These are phyloP conservation scores for Setophaga coronata DNA, from an alignment of 2,113 vertebrate species.

Conservation along the genomic window DNA sequence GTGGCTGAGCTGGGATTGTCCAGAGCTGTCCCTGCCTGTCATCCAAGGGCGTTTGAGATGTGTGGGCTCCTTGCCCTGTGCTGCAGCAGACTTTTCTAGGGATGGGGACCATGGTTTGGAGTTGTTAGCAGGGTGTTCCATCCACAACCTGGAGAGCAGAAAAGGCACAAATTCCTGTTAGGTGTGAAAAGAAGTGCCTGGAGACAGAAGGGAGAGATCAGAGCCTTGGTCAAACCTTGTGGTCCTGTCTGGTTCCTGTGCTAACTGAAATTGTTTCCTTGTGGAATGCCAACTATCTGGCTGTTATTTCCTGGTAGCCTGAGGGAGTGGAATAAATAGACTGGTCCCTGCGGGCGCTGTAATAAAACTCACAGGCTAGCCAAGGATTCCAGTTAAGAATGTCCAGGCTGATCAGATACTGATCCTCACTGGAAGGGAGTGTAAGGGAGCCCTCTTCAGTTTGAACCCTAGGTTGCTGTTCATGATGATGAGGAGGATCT, in stretches of 20 bases:
- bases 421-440: neutral
- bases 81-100: neutral
- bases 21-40: neutral
- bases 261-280: neutral
- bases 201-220: neutral
- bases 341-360: neutral
- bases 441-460: neutral
- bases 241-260: neutral
- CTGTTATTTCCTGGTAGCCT: slow-evolving; percentile 45
- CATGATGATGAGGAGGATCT: fast-evolving
- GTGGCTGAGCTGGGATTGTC: neutral
- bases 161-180: neutral
- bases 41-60: neutral
- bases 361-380: neutral
- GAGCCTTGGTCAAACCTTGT: neutral
- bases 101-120: fast-evolving
- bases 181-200: neutral
- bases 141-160: neutral
- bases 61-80: neutral
- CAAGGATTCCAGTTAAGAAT: neutral
- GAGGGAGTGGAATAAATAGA: slow-evolving; percentile 33
- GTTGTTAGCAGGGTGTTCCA: fast-evolving
- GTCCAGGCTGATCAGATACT: neutral
- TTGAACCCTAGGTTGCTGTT: neutral
- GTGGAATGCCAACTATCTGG: slow-evolving; percentile 38